These are phyloP conservation scores for Ctenoplectra terminalis DNA, from an alignment of 1,140 invertebrate species.

Conservation along the genomic window DNA sequence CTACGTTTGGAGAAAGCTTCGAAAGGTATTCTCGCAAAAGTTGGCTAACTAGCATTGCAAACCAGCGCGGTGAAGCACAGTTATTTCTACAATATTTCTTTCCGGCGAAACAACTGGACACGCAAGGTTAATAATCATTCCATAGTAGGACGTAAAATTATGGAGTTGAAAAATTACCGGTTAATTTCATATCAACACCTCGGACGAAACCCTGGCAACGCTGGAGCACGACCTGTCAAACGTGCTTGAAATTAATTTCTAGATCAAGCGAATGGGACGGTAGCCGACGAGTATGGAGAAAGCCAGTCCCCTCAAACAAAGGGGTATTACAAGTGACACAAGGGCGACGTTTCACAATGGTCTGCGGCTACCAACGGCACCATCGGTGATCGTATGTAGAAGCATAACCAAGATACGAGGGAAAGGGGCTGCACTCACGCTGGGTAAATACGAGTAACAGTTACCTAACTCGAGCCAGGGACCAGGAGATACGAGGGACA, in stretches of 20 bases:
- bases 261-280: background rate
- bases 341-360: constrained; percentile 10
- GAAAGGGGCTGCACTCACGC: background rate
- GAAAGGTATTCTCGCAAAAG: too few relatives aligned
- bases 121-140: too few relatives aligned
- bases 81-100: too few relatives aligned
- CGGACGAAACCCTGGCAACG: background rate
- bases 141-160: background rate
- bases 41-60: too few relatives aligned
- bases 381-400: constrained; percentile 15
- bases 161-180: background rate
- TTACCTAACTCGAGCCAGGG: constrained; percentile 7
- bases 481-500: constrained; percentile 38
- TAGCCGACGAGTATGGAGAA: background rate
- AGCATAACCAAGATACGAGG: constrained; percentile 29
- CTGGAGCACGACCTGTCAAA: background rate
- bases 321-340: constrained; percentile 21
- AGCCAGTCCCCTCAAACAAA: constrained; percentile 23
- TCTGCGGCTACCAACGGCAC: constrained; percentile 13
- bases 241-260: background rate
- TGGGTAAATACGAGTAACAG: constrained; percentile 34
- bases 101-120: too few relatives aligned
- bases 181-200: background rate
- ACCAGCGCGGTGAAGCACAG: too few relatives aligned
- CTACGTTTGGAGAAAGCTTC: too few relatives aligned